Conservation (phyloP, 1,140 invertebrate species). For the Theocolax elegans region DNA sequence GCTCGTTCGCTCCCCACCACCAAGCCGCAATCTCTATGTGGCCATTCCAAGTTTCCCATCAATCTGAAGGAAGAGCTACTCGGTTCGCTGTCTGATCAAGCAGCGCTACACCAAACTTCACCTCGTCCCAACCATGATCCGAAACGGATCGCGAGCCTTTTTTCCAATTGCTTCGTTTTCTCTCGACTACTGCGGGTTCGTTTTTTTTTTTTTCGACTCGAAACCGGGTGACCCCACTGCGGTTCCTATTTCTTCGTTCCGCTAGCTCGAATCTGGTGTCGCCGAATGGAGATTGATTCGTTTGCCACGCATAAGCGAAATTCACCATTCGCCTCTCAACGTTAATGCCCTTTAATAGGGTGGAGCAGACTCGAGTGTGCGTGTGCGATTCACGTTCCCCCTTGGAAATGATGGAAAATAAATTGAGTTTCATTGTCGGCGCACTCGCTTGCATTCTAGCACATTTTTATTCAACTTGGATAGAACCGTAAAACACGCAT, state of each 20-base stretch:
- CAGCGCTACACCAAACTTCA: slow-evolving; percentile 5
- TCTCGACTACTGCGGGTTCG: background rate
- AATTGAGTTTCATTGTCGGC: slow-evolving; percentile 31
- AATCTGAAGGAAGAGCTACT: slow-evolving; percentile 14
- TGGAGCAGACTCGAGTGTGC: background rate
- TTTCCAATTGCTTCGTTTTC: background rate
- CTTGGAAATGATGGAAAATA: slow-evolving; percentile 25
- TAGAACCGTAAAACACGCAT: background rate
- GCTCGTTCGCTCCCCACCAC: background rate
- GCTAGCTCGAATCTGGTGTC: background rate
- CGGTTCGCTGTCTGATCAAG: slow-evolving; percentile 2
- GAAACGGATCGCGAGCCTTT: slow-evolving; percentile 17
- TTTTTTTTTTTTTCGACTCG: background rate
- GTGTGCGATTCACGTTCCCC: background rate
- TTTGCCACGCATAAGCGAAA: background rate
- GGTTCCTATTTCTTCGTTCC: slow-evolving; percentile 18
- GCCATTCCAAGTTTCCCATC: slow-evolving; percentile 34
- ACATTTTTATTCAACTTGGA: background rate
- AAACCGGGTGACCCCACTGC: background rate
- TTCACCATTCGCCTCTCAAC: background rate
- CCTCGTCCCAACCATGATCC: slow-evolving; percentile 3
- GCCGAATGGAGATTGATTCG: slow-evolving; percentile 33
- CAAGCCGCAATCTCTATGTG: slow-evolving; percentile 14
- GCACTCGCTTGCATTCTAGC: background rate
- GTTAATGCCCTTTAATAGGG: slow-evolving; percentile 23